Conservation (phyloP, 2,888 invertebrate genomes). For the Pachliopta kotzebuea region DNA sequence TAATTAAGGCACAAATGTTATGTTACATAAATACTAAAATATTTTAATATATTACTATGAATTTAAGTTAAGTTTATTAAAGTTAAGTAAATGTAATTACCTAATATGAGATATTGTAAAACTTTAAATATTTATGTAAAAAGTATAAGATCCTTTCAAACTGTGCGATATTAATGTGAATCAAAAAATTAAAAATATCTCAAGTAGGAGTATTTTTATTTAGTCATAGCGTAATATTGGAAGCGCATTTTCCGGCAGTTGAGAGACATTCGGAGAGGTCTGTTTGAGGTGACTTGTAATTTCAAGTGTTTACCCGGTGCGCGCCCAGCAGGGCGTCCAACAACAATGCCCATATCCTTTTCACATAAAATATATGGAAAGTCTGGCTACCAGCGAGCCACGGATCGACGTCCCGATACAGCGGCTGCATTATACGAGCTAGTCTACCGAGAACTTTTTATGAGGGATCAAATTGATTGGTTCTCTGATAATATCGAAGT, state of each 20-base stretch:
- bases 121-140: no score
- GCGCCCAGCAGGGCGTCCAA: constrained; percentile 67
- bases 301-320: constrained; percentile 76
- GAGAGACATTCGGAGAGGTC: constrained; percentile 40
- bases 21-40: no score
- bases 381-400: constrained; percentile 65
- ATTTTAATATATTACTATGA: no score
- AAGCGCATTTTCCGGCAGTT: constrained; percentile 65
- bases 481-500: constrained; percentile 73
- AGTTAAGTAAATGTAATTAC: no score
- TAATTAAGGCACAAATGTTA: no score
- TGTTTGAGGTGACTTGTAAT: constrained; percentile 70
- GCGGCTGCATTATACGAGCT: constrained; percentile 63
- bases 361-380: constrained; percentile 80
- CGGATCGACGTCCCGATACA: constrained; percentile 73
- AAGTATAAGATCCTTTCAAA: not conserved
- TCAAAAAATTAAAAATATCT: constrained; percentile 11
- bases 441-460: constrained; percentile 75
- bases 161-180: constrained; percentile 31
- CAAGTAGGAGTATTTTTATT: constrained; percentile 49
- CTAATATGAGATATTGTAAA: no score
- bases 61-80: no score
- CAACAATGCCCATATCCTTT: constrained; percentile 80
- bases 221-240: constrained; percentile 70
- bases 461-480: constrained; percentile 80